Evolutionary conservation across 2,797 vertebrate genomes (phyloP).

Genomic region (Premnoplex brunnescens): DNA sequence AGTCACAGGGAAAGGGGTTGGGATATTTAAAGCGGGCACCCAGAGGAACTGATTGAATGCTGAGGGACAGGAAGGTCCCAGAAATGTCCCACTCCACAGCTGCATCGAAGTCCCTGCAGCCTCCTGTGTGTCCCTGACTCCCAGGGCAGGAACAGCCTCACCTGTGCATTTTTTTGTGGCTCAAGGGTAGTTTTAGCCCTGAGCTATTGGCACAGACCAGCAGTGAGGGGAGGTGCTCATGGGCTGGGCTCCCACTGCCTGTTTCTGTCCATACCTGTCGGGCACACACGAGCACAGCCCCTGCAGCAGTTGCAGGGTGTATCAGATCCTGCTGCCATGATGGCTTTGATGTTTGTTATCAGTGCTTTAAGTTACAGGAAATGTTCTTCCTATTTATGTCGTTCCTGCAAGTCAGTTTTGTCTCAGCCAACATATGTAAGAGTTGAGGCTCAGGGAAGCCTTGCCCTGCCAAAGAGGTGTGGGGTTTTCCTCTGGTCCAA

Average conservation of each 20-base stretch:
- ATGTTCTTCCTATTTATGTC: background rate
- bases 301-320: fast-evolving
- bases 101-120: background rate
- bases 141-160: background rate
- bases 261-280: fast-evolving
- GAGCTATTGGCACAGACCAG: fast-evolving
- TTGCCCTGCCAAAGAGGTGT: background rate
- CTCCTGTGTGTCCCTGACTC: fast-evolving
- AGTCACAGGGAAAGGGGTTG: background rate
- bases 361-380: background rate
- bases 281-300: background rate
- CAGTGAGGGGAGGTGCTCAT: fast-evolving
- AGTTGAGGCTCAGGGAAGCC: background rate
- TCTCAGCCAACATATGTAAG: fast-evolving
- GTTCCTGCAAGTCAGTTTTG: background rate
- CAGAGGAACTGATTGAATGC: background rate
- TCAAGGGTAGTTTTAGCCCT: background rate
- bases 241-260: background rate
- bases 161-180: fast-evolving
- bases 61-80: background rate
- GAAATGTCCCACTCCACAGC: background rate
- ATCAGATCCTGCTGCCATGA: fast-evolving
- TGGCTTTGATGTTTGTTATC: background rate
- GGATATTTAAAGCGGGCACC: background rate
- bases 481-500: background rate